A percentile compares a stretch with the other conserved stretches of the same genome.
Evolutionary conservation across 2,888 invertebrate genomes (phyloP).

Genomic region (Operophtera brumata): DNA sequence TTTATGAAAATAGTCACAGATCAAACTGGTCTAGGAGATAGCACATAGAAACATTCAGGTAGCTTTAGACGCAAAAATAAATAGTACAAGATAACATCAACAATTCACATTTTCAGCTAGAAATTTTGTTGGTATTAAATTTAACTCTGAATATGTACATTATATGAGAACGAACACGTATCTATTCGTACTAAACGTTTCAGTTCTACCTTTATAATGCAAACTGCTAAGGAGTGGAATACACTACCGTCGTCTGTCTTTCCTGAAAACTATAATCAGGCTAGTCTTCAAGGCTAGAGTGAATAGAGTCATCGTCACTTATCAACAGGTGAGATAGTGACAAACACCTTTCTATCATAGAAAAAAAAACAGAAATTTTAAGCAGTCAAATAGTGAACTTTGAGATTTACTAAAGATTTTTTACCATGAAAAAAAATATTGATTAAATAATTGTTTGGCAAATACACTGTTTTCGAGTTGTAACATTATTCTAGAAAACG

Average conservation of each 20-base stretch:
- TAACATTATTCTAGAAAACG: background rate
- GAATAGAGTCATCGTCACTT: too few species aligned
- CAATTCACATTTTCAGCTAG: background rate
- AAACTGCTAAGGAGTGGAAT: too few species aligned
- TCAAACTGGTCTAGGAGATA: background rate
- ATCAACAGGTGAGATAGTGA: too few species aligned
- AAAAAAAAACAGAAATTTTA: background rate
- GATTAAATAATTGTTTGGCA: too few species aligned
- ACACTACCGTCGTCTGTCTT: too few species aligned
- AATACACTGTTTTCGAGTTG: background rate
- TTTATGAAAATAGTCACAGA: background rate
- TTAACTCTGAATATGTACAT: background rate
- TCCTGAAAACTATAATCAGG: too few species aligned
- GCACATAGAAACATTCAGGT: background rate
- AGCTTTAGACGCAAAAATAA: background rate
- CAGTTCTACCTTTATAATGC: too few species aligned
- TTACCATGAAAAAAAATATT: too few species aligned
- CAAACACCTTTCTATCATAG: too few species aligned
- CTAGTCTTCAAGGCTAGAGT: too few species aligned
- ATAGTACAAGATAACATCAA: background rate
- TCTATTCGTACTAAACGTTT: too few species aligned
- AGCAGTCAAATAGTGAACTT: background rate
- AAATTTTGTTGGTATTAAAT: background rate
- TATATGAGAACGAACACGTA: background rate
- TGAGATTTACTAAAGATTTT: too few species aligned